A percentile compares a stretch with the other conserved stretches of the same genome.
Conservation (phyloP, 2,888 invertebrate species). For the Melipona bicolor region DNA sequence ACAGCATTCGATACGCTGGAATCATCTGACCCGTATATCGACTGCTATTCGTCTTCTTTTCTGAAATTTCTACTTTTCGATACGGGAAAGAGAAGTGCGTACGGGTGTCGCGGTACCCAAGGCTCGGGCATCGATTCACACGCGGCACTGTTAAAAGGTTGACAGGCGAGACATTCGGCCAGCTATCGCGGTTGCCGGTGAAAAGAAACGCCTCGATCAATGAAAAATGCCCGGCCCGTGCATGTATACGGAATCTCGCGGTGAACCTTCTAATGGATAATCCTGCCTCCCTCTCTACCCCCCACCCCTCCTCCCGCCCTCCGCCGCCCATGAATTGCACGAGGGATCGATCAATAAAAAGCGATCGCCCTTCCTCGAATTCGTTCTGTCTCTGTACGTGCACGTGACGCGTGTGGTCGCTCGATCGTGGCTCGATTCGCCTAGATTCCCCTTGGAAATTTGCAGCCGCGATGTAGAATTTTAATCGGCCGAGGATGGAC, state of each 20-base stretch:
- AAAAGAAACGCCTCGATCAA: conserved; percentile 31
- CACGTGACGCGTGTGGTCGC: not conserved
- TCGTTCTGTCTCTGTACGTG: conserved; percentile 8
- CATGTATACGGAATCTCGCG: conserved; percentile 19
- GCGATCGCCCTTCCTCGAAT: conserved; percentile 43
- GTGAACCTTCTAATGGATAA: conserved; percentile 52
- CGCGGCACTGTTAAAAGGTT: conserved; percentile 12
- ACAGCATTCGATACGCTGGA: too few relatives aligned
- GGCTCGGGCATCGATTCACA: not conserved
- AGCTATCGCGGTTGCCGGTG: not conserved
- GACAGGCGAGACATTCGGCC: conserved; percentile 8
- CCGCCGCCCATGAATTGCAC: conserved; percentile 46
- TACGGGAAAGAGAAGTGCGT: not conserved
- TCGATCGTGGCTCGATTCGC: conserved; percentile 26
- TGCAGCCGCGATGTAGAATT: not conserved
- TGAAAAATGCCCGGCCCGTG: conserved; percentile 24
- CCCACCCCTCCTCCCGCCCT: not conserved
- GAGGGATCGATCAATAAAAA: conserved; percentile 59
- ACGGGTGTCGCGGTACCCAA: not conserved
- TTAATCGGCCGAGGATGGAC: conserved; percentile 7
- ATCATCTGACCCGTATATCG: too few relatives aligned
- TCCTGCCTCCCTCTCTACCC: too few relatives aligned
- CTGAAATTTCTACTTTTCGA: not conserved
- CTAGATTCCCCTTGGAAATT: not conserved
- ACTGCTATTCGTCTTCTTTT: too few relatives aligned